Evolutionary conservation across 2,113 vertebrate genomes (phyloP).

Genomic region (Rhizomys pruinosus): DNA sequence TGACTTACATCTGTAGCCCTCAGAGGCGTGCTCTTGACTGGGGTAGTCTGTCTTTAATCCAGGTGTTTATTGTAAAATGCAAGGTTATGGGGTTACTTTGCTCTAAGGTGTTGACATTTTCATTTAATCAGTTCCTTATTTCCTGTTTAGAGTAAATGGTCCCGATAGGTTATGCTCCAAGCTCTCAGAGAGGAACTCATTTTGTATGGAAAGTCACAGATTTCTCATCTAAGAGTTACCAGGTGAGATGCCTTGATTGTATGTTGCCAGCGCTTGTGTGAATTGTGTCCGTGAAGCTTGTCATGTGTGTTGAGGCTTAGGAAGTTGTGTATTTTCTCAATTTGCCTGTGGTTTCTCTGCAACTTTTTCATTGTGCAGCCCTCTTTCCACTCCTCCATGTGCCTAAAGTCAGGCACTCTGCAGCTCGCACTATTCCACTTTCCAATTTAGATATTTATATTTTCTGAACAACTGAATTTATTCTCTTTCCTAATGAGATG

Average conservation of each 20-base stretch:
- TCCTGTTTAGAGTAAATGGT: not conserved
- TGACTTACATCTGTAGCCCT: not conserved
- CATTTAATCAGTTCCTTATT: not conserved
- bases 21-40: not conserved
- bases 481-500: not conserved
- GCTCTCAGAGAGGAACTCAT: conserved; percentile 2
- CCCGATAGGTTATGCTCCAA: not conserved
- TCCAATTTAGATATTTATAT: no score
- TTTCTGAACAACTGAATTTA: not conserved
- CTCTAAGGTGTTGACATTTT: not conserved
- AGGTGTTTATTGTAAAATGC: not conserved
- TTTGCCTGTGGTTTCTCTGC: not conserved
- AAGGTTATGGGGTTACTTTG: not conserved
- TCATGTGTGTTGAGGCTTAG: not conserved
- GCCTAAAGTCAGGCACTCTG: not conserved
- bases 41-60: not conserved
- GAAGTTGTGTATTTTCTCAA: not conserved
- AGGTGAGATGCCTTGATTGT: not conserved
- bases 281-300: not conserved
- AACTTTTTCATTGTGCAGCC: not conserved
- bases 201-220: not conserved
- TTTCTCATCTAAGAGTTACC: not conserved
- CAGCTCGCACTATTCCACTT: not conserved
- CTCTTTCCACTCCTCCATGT: not conserved
- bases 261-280: not conserved